Base-by-base conservation (phyloP, 2,797 vertebrate species). In the Centroberyx gerrardi region DNA sequence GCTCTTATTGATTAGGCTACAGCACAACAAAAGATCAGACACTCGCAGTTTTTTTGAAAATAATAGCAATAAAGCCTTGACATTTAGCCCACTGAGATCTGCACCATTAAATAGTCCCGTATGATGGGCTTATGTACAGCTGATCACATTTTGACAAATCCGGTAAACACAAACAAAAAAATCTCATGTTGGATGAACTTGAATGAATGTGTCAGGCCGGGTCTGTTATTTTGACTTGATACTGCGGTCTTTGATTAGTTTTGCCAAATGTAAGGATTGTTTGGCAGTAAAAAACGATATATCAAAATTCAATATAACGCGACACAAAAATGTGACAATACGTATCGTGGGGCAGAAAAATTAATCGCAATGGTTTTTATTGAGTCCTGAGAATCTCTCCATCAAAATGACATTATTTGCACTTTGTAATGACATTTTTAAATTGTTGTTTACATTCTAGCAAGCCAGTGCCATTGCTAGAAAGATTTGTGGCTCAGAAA, bases 1-100 rank as follows among this genome's bases (percentile, higher is more conserved):
- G 90, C 68, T 83, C 76, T 86, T 93, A 94, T 93, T 73, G 93
- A 93, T 92, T 61, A 64, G 63, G n/a, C 74, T 53, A 29, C 8
- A 46, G 64, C 40, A 38, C 42, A n/a, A 70, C 62, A 67, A 88
- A 88, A 92, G 78, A 87, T 72, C 82, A 75, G 63, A 75, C 78
- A 67, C 60, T 80, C 77, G 18, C 53, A 62, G 53, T 76, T 58
- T 80, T 88, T 89, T 85, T 78, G 80, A 80, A 87, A 82, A 87
- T 71, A 89, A 90, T 90, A 83, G 76, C 68, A 78, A 86, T 76
- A 81, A 83, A 85, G 84, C 75, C 69, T 58, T 63, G 72, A 87
- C 84, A 85, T 64, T 78, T 70, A 60, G 51, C 83, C 85, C 74
- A 69, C 87, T 76, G 85, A 28, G 86, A 78, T 80, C 64, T 80